Evolutionary conservation across 2,113 vertebrate genomes (phyloP), one percentile per base, ranked within the genome.

Genomic region (Misgurnus mizolepis): DNA sequence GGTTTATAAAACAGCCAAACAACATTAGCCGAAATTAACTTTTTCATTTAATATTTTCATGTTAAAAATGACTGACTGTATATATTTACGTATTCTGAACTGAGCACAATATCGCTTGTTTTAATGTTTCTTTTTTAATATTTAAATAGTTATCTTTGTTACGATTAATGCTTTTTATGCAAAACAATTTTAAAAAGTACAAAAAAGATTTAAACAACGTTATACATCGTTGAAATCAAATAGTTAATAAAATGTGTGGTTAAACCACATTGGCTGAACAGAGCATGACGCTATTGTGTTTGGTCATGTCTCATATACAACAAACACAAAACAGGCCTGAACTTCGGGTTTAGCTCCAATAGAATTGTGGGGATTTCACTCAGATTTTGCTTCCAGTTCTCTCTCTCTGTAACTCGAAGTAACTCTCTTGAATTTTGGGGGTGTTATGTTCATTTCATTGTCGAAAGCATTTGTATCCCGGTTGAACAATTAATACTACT

Each of bases 401-500:
- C 27, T 1, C 27, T 34, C 27, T 34, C 27, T 34, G 2, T 34
- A 2, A 2, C 27, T 34, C 22, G 22, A 22, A 22, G 5, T 47
- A 40, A 53, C 22, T 47, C n/a, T 17, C 22, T 27, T 4, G 11
- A 34, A 11, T 34, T n/a, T 7, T 8, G 22, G 17, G 40, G 2
- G 18, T 64, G 62, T 47, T 50, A 67, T 49, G 58, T 40, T 50
- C 53, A 75, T 70, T 60, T 60, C 65, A 43, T 45, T 53, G 67
- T 18, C 55, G 71, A 76, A 60, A 68, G 74, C 71, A 69, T 69
- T 53, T 45, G 67, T 71, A 58, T 65, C 61, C 34, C 67, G 17
- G 60, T 74, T 39, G 72, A 71, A 53, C 74, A 61, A 70, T 80
- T 43, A 64, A 74, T 43, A 74, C 27, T 34, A 34, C 4, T 10